phyloP scores from a whole-genome alignment of 2,888 invertebrate species.

The Hoplodrina ambigua region DNA sequence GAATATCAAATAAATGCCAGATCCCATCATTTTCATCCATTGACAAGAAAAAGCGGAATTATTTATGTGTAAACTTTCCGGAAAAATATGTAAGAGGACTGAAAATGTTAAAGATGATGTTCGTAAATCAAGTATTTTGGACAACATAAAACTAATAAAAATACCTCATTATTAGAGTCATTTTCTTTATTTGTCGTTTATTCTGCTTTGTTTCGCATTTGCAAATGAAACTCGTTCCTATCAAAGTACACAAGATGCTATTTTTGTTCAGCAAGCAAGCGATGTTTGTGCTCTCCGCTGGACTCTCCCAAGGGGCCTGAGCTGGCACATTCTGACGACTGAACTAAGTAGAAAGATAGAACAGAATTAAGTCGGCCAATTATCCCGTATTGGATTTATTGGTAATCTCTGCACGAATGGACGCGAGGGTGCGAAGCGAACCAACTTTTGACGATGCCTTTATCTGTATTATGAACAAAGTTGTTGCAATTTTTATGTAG shows the following conservation, averaged over 20 bases:
- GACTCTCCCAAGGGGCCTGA: slow-evolving; percentile 89
- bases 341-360: slow-evolving; percentile 91
- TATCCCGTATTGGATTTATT: slow-evolving; percentile 91
- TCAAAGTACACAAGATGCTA: slow-evolving; percentile 73
- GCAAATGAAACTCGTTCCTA: slow-evolving; percentile 79
- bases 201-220: slow-evolving; percentile 71
- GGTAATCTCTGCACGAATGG: slow-evolving; percentile 91
- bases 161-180: slow-evolving; percentile 83
- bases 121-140: slow-evolving; percentile 56
- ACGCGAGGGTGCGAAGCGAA: slow-evolving; percentile 90
- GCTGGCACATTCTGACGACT: slow-evolving; percentile 91
- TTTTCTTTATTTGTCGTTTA: slow-evolving; percentile 81
- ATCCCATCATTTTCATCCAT: slow-evolving; percentile 86
- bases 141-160: slow-evolving; percentile 74
- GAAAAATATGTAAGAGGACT: slow-evolving; percentile 59
- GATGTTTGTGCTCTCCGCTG: slow-evolving; percentile 84
- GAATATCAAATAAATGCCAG: slow-evolving; percentile 75
- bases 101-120: slow-evolving; percentile 33
- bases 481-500: slow-evolving; percentile 90
- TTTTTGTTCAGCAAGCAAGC: slow-evolving; percentile 79
- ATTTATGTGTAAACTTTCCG: slow-evolving; percentile 69
- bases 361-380: slow-evolving; percentile 91
- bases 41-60: slow-evolving; percentile 79
- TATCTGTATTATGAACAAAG: slow-evolving; percentile 89
- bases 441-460: slow-evolving; percentile 90